Base-by-base conservation (phyloP, 2,888 invertebrate species). In the Cheiracanthium punctorium region DNA sequence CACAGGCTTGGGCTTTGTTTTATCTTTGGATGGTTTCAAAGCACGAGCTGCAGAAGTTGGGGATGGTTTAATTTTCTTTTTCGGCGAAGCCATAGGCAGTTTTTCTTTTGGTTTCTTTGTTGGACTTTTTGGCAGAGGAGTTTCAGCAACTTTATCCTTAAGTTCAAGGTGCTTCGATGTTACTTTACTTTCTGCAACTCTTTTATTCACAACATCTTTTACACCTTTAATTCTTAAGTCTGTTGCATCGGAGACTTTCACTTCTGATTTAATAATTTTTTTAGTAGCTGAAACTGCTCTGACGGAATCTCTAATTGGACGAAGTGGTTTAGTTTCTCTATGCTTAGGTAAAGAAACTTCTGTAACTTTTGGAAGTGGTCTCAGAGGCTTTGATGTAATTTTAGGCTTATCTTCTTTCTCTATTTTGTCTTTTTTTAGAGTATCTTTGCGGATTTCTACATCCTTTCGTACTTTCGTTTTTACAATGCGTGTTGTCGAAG, bases 181-280 rank as follows among this genome's bases (percentile, higher is more conserved):
- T n/a, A 76, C n/a, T 80, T 77, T 80, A 41, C 82, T 80, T 80
- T 84, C 88, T 28, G 82, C 84, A 17, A 81, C 77, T 32, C 77
- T 75, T 67, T 88, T 88, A 48, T 84, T 88, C 14, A 70, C 80
- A 12, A 88, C 84, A 65, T 88, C 84, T 67, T 88, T 88, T 30
- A 73, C 76, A 17, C 65, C 69, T 52, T 88, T 88, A 17, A 75
- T 81, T 75, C 82, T 82, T 5, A 88, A 32, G 32, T 88, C 87
- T 1, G 69, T 20, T 14, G 43, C 43, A 24, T n/a, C 37, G 29
- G 67, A 28, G 48, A 65, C 20, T 76, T 79, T 84, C 12, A 52
- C 20, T 30, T 86, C 85, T 5, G 37, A 1, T 65, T 48, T 80
- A 8, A 41, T 52, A 10, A 70, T n/a, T n/a, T 58, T 58, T 75